Evolutionary conservation across 2,888 invertebrate genomes (phyloP), one percentile per base, ranked within the genome.

Genomic region (Plagodis dolabraria): DNA sequence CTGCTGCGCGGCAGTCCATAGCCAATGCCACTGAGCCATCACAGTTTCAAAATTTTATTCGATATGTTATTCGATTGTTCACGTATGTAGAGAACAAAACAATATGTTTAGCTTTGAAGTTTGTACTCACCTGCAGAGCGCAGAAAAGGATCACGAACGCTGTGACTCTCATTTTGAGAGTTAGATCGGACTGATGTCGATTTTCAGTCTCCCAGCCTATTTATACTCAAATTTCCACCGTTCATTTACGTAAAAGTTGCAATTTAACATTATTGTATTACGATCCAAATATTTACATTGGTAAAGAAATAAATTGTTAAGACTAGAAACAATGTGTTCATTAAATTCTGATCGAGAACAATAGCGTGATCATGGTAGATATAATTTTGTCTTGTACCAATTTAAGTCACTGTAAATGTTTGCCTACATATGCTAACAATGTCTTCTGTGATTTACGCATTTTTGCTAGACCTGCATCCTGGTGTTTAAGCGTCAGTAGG

Each of bases 121-220:
- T 22, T 34, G 40, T 36, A 50, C 88, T 92, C 67, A 92, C 92
- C 89, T 90, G 90, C 81, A 90, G 70, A 72, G 80, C 84, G 75
- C 87, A 89, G 87, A 83, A 85, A 74, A 91, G 78, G 92, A 92
- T 91, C 92, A 90, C 87, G 71, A 89, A 80, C 88, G 89, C 73
- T 76, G 80, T 75, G 57, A 75, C 91, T 84, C 92, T 91, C 92
- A 92, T 92, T 51, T 74, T 89, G 86, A 90, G 91, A 91, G 89
- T 80, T 82, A 74, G 80, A 84, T 88, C 87, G 84, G 77, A 86
- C 89, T 91, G 91, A 91, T 91, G 76, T 68, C 67, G 63, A 63
- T 57, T 54, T 38, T 59, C 61, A 50, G 64, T 56, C 64, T 65
- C 60, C 54, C 6, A 40, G 60, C 65, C 76, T 69, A 83, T 92